These are phyloP conservation scores for Liopterus haemorrhoidalis DNA, from an alignment of 2,888 invertebrate species.

Conservation along the genomic window DNA sequence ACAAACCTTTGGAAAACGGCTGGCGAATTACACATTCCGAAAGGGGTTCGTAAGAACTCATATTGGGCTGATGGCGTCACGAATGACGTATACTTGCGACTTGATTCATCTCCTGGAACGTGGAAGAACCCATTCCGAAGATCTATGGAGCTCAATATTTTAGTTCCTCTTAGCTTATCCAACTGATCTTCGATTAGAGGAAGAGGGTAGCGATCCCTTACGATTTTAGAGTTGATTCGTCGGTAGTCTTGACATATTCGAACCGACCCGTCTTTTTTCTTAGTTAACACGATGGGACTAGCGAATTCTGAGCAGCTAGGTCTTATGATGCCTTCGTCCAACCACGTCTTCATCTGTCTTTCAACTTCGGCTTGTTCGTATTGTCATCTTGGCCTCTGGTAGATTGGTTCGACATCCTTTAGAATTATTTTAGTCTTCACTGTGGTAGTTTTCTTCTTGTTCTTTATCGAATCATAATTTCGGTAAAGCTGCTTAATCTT, in stretches of 20 bases:
- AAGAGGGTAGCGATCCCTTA: conserved; percentile 4
- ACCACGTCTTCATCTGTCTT: background rate
- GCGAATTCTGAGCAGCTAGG: background rate
- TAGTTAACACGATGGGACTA: background rate
- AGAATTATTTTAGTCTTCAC: conserved; percentile 17
- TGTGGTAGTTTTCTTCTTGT: conserved; percentile 26
- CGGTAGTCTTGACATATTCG: background rate
- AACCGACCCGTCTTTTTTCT: background rate
- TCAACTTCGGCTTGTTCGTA: background rate
- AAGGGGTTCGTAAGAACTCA: background rate
- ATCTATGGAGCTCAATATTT: background rate
- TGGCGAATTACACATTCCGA: background rate
- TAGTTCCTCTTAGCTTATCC: background rate
- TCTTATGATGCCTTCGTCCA: background rate
- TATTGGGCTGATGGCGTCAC: background rate
- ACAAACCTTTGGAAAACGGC: background rate
- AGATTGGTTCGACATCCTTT: background rate
- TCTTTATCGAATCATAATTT: conserved; percentile 26
- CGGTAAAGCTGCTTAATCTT: too few relatives aligned
- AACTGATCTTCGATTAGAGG: background rate
- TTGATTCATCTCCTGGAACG: conserved; percentile 12
- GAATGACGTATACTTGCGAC: background rate
- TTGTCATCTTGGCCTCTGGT: background rate
- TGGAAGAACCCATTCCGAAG: background rate
- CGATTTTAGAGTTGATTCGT: background rate